Base-by-base conservation (phyloP, 2,888 invertebrate species). In the Theretra japonica region DNA sequence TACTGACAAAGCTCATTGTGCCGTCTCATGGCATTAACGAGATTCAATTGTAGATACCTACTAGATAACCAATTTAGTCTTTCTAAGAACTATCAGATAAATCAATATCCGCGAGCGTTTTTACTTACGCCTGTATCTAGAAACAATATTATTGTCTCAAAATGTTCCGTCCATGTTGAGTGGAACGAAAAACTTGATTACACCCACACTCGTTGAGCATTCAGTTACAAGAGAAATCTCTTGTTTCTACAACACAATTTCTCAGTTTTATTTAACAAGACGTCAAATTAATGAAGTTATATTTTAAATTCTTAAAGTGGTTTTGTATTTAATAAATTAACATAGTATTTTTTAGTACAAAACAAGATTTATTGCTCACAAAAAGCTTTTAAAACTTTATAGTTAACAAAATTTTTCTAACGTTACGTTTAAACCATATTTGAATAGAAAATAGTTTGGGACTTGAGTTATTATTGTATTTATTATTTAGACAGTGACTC, bases 21-120 rank as follows among this genome's bases (percentile, higher is more conserved):
- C n/a, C 53, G n/a, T n/a, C 19, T 53, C 53, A 19, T 53, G 7
- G 53, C n/a, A n/a, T n/a, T 53, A 53, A 53, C 5, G 53, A 53
- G 53, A n/a, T n/a, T 53, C 53, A n/a, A 53, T n/a, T 53, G 25
- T 30, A 25, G 59, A 59, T 59, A n/a, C n/a, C 28, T 28, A 59
- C 17, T 15, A 3, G 41, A 41, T 41, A 41, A 41, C 41, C 41
- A 53, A 53, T 19, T n/a, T n/a, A n/a, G n/a, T n/a, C 53, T 53
- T 53, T n/a, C n/a, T 6, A 53, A 53, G 53, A 53, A n/a, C n/a
- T 53, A n/a, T 53, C n/a, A 19, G 28, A 28, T 59, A 19, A 19
- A 59, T 59, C 59, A 59, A 59, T 59, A 5, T 28, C 25, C 28
- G 11, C 59, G 28, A 59, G 17, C 23, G 17, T 25, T 25, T 25